These are phyloP conservation scores for Helobdella robusta DNA, from an alignment of 2,888 invertebrate species.

Conservation along the genomic window DNA sequence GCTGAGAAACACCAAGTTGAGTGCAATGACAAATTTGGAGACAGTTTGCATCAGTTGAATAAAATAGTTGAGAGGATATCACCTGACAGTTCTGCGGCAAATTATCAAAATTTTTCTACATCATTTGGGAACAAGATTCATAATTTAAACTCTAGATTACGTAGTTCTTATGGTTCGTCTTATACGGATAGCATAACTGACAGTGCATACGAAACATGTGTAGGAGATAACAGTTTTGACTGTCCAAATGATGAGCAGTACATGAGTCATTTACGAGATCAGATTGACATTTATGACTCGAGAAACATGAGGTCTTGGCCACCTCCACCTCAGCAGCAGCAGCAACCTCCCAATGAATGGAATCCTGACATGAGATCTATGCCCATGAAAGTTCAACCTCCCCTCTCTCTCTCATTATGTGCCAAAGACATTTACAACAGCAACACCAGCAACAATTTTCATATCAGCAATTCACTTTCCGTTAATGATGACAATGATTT, in stretches of 20 bases:
- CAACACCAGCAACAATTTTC: too few species aligned
- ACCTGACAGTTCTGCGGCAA: slow-evolving; percentile 19
- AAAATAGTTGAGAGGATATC: slow-evolving; percentile 28
- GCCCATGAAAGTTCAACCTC: background rate
- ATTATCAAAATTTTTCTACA: slow-evolving; percentile 13
- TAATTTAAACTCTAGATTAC: background rate
- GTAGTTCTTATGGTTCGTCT: slow-evolving; percentile 4
- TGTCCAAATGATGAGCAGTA: slow-evolving; percentile 19
- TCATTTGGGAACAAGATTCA: background rate
- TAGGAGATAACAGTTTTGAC: slow-evolving; percentile 20
- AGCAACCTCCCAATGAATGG: slow-evolving; percentile 13
- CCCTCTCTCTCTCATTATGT: background rate
- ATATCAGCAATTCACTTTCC: too few species aligned
- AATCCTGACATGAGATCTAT: background rate
- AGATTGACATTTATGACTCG: slow-evolving; percentile 7
- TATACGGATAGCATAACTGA: slow-evolving; percentile 22
- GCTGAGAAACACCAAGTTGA: slow-evolving; percentile 4
- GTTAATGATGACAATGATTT: too few species aligned
- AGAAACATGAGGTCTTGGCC: too few species aligned
- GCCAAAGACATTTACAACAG: background rate
- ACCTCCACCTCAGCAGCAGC: slow-evolving; percentile 11
- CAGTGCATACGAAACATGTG: slow-evolving; percentile 26
- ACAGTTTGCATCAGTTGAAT: slow-evolving; percentile 27
- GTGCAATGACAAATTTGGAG: slow-evolving; percentile 18
- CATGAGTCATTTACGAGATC: slow-evolving; percentile 7